Evolutionary conservation across 1,140 invertebrate genomes (phyloP).

Genomic region (Gonioctena quinquepunctata): DNA sequence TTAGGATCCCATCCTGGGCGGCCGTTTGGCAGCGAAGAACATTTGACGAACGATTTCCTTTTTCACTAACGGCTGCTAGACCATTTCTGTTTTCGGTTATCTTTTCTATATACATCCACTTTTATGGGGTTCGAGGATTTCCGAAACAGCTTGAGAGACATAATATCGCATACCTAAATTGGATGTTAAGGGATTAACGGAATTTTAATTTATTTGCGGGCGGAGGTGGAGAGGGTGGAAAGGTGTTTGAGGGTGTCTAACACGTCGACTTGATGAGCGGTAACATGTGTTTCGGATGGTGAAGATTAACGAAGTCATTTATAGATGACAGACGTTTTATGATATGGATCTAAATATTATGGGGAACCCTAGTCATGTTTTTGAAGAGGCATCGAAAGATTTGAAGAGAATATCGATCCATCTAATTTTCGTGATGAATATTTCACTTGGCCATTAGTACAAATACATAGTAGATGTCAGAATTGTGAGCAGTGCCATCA

Average conservation of each 20-base stretch:
- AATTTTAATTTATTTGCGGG: neutral
- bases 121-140: slow-evolving; percentile 36
- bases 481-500: no score
- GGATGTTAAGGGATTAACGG: neutral
- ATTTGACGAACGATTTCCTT: slow-evolving; percentile 32
- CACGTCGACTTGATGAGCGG: neutral
- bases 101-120: slow-evolving; percentile 20
- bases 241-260: neutral
- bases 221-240: neutral
- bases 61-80: slow-evolving; percentile 7
- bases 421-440: no score
- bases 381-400: no score
- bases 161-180: neutral
- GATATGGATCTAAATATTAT: no score
- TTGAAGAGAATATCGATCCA: no score
- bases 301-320: neutral
- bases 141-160: slow-evolving; percentile 27
- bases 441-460: no score
- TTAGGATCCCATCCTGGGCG: neutral
- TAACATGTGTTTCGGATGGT: neutral
- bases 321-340: no score
- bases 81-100: slow-evolving; percentile 27
- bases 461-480: no score
- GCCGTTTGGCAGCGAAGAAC: slow-evolving; percentile 17
- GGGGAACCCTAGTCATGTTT: no score